Evolutionary conservation across 2,797 vertebrate genomes (phyloP), one percentile per base, ranked within the genome.

Genomic region (Gymnothorax javanicus): DNA sequence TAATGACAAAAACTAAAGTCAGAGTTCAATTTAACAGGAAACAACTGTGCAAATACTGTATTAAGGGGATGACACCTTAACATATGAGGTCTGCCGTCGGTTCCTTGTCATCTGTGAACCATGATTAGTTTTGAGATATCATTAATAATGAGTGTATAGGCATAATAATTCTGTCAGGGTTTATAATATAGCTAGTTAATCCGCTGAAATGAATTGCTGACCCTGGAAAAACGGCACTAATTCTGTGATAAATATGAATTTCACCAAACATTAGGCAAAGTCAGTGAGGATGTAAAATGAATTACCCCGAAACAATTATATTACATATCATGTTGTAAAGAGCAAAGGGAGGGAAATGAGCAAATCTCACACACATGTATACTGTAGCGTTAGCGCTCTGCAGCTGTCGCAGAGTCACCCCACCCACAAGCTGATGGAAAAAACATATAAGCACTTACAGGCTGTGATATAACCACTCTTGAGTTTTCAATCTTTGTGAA

Each of bases 61-160:
- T 86, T 84, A 88, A 89, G 83, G 87, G 33, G 89, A 88, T 84
- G 91, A 57, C n/a, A 88, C 62, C 90, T 89, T 15, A 85, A 86
- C 87, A 86, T 88, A 91, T 90, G 90, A 17, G 89, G 90, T 92
- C 25, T 90, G 88, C 90, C 90, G 87, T 75, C 88, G 82, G 60
- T 62, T 54, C 90, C 91, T 93, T 91, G 91, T 92, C 89, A 90
- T 93, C 92, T 91, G 93, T 90, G 92, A 85, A 92, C 93, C 77
- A 77, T 85, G 88, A 94, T 93, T 91, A 91, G 91, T 94, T 93
- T 93, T 89, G 89, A 87, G 90, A 88, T 84, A 90, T 43, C 77
- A 82, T 81, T 54, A 57, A 69, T 59, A 5, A 50, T 67, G 62
- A 52, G 27, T 82, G 54, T 43, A 67, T 77, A 33, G 17, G 20